phyloP scores from a whole-genome alignment of 2,888 invertebrate genomes.

The Adelognathus sp. region DNA sequence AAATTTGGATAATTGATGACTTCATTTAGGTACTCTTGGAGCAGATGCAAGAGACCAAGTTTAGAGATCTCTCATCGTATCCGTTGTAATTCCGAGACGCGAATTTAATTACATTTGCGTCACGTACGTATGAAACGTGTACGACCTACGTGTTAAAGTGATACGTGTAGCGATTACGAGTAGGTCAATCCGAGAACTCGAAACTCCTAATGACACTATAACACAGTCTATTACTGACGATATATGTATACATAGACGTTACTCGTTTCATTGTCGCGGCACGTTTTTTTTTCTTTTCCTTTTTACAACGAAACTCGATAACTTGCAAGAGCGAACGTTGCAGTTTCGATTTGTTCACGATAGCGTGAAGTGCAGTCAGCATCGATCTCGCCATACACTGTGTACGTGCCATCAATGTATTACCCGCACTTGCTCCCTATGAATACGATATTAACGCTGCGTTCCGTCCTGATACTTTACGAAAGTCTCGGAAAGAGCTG shows the following conservation, averaged over 20 bases:
- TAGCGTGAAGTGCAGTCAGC: not conserved
- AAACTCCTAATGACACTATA: not conserved
- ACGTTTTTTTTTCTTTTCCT: too few species aligned
- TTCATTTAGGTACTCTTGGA: not conserved
- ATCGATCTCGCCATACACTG: conserved; percentile 18
- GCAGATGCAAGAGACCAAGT: not conserved
- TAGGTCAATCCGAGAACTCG: conserved; percentile 25
- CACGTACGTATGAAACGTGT: conserved; percentile 14
- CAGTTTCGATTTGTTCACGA: conserved; percentile 28
- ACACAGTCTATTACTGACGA: conserved; percentile 19
- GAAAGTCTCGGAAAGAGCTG: conserved; percentile 34
- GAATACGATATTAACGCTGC: conserved; percentile 17
- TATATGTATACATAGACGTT: conserved; percentile 36
- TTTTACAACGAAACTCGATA: conserved; percentile 3
- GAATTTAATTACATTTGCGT: conserved; percentile 27
- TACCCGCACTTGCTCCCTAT: not conserved
- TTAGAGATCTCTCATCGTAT: not conserved
- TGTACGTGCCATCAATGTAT: not conserved
- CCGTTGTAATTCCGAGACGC: not conserved
- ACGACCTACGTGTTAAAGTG: conserved; percentile 13
- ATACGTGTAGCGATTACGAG: conserved; percentile 24
- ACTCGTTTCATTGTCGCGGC: conserved; percentile 21
- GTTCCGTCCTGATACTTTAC: conserved; percentile 53
- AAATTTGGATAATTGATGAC: not conserved
- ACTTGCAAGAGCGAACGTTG: conserved; percentile 30